Percentiles rank a stretch among this genome's conserved stretches.
Evolutionary conservation across 2,888 invertebrate species (phyloP).

Genomic region (Drosophila algonquin): DNA sequence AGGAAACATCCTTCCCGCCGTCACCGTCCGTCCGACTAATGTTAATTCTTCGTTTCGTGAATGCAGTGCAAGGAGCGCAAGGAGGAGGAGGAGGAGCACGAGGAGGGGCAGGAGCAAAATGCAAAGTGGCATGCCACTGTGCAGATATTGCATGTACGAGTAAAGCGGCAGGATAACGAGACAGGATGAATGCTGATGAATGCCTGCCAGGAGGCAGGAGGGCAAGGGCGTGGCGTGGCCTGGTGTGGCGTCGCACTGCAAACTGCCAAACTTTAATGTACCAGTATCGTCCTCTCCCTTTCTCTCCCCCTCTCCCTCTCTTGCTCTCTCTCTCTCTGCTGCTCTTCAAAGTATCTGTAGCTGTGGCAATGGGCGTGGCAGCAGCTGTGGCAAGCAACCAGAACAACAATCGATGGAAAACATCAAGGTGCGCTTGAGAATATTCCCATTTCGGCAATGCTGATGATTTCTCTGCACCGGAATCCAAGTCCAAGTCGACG

Average conservation of each 20-base stretch:
- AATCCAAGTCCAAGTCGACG: not conserved
- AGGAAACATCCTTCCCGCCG: not conserved
- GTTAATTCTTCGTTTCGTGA: not conserved
- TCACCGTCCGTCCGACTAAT: not conserved
- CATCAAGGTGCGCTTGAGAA: slow-evolving; percentile 13
- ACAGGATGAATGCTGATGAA: slow-evolving; percentile 70
- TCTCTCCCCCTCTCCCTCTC: not conserved
- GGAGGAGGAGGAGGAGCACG: too few species aligned
- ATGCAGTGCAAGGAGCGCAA: not conserved
- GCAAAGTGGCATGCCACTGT: slow-evolving; percentile 59
- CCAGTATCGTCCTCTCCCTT: not conserved
- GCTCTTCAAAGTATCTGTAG: slow-evolving; percentile 46
- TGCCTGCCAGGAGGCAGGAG: slow-evolving; percentile 46
- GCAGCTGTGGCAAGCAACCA: slow-evolving; percentile 25
- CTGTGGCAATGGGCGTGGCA: slow-evolving; percentile 21
- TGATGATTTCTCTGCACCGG: slow-evolving; percentile 12
- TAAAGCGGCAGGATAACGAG: slow-evolving; percentile 62
- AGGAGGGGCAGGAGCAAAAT: slow-evolving; percentile 28
- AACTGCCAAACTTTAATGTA: slow-evolving; percentile 70
- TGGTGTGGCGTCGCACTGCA: slow-evolving; percentile 35
- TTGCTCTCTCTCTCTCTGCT: too few species aligned
- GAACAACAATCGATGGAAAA: not conserved
- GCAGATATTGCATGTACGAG: slow-evolving; percentile 54
- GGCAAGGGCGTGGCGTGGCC: slow-evolving; percentile 15
- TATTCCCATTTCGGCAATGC: slow-evolving; percentile 55